Evolutionary conservation across 2,797 vertebrate species (phyloP), one percentile per base, ranked within the genome.

Genomic region (Xerus rutilus): DNA sequence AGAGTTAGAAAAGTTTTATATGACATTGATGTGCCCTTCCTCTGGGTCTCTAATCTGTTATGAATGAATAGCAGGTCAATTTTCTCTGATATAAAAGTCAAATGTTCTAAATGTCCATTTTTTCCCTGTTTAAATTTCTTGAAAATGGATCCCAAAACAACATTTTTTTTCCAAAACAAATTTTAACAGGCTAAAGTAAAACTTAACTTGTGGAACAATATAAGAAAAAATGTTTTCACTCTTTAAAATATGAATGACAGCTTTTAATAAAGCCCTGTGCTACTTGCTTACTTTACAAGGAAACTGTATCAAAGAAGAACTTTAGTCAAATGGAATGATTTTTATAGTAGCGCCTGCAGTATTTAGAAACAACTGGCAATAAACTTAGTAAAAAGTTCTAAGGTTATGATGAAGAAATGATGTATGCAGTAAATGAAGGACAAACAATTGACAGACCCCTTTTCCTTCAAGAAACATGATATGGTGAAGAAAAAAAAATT

Each of bases 341-440:
- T 25, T 92, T 87, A 65, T 43, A 92, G 77, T 69, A 77, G 82
- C 39, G 87, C 39, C 62, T 69, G 47, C 91, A 95, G 70, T 79
- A 73, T 67, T 93, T 94, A 93, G 54, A 85, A 84, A 20, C 3
- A 18, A 70, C 67, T 62, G 43, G 76, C 14, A 91, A 49, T 32
- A 79, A 72, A 84, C 35, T 77, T 54, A 88, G 73, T 65, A 72
- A 86, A 87, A 83, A 47, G 70, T 57, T 89, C 32, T 70, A 49
- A 49, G 85, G 76, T 32, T 91, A 69, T 57, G 96, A 73, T 90
- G 96, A 96, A 88, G 88, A 96, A 97, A 90, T 52, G 97, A 81
- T 83, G 95, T 70, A 72, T 17, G 35, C 57, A 89, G 64, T 67
- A 86, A 93, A 67, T 82, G 72, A 57, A 69, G 32, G 89, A 92